Conservation (phyloP, 1,140 invertebrate species). For the Cataglyphis hispanica region DNA sequence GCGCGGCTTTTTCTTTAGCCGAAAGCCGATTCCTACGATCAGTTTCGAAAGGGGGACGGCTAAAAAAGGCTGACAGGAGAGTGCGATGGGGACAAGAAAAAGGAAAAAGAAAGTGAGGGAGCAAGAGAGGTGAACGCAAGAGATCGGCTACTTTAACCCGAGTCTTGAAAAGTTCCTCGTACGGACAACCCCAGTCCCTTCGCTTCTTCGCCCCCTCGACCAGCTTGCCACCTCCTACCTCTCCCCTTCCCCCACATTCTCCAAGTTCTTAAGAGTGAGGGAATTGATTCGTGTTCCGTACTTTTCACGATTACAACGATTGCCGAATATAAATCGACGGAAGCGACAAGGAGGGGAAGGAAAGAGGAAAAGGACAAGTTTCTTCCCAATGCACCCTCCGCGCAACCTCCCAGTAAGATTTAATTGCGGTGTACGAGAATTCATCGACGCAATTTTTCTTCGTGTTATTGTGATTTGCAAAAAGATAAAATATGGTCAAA, state of each 20-base stretch:
- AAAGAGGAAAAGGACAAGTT: constrained; percentile 15
- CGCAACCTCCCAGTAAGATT: constrained; percentile 35
- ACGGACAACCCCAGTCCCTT: constrained; percentile 48
- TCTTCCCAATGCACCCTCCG: neutral
- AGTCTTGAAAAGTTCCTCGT: constrained; percentile 80
- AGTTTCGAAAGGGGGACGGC: constrained; percentile 73
- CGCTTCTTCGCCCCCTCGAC: neutral
- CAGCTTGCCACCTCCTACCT: constrained; percentile 16
- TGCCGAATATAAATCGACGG: constrained; percentile 78
- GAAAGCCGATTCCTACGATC: constrained; percentile 78
- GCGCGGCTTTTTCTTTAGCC: constrained; percentile 67
- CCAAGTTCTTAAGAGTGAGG: constrained; percentile 48
- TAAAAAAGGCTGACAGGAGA: constrained; percentile 40
- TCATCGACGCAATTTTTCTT: constrained; percentile 9
- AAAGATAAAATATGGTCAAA: neutral
- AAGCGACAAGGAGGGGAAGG: neutral
- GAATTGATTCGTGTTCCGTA: constrained; percentile 79
- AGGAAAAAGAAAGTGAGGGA: neutral
- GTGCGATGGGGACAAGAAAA: neutral
- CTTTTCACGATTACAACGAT: constrained; percentile 76
- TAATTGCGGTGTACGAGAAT: constrained; percentile 68
- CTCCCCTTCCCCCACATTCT: constrained; percentile 47
- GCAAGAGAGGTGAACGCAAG: constrained; percentile 48
- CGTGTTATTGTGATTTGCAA: neutral
- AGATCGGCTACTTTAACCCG: constrained; percentile 79